phyloP scores from a whole-genome alignment of 1,140 invertebrate genomes.

The Ooceraea biroi region DNA sequence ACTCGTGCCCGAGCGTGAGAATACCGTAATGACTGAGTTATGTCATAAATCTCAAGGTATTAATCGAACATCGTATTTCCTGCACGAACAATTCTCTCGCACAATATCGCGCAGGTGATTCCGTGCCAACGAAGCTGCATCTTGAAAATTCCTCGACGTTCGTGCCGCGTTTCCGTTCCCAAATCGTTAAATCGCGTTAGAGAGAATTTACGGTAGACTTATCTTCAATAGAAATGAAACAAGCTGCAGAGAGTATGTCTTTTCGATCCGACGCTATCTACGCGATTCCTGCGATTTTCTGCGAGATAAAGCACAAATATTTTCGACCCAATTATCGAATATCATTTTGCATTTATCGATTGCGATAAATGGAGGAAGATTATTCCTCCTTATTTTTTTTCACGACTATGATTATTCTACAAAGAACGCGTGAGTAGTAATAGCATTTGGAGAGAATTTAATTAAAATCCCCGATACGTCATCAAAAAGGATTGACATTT shows the following conservation, averaged over 20 bases:
- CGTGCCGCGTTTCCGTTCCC: neutral
- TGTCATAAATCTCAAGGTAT: neutral
- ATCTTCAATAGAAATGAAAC: conserved; percentile 36
- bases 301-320: conserved; percentile 27
- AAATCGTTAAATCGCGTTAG: conserved; percentile 52
- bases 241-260: conserved; percentile 18
- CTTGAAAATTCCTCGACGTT: conserved; percentile 23
- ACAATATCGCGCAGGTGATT: neutral
- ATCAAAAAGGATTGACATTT: neutral
- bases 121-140: neutral
- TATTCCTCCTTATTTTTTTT: neutral
- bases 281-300: neutral
- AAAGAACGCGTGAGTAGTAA: neutral
- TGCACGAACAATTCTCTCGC: neutral
- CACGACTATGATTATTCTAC: neutral
- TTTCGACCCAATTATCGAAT: conserved; percentile 27
- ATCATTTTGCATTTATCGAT: conserved; percentile 28
- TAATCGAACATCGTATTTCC: neutral
- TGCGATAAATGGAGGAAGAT: neutral
- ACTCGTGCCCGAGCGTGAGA: too few species aligned
- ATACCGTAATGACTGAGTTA: conserved; percentile 1
- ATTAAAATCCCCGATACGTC: neutral
- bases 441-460: neutral
- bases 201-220: conserved; percentile 42
- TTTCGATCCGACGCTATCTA: conserved; percentile 21